Evolutionary conservation across 2,113 vertebrate species (phyloP).

Genomic region (Phylloscopus trochiloides): DNA sequence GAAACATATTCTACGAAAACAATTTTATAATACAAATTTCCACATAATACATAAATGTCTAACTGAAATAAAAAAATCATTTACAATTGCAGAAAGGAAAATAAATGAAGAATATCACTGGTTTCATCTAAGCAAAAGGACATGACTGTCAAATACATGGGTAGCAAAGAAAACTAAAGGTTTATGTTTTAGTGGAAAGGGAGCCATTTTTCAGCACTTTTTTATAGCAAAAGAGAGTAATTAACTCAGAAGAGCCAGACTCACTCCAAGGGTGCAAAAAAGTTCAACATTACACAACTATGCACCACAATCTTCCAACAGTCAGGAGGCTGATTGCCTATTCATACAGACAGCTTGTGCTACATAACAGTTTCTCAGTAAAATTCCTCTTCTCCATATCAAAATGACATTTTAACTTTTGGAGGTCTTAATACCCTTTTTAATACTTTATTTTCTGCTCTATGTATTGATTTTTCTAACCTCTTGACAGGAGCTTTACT

Average conservation of each 20-base stretch:
- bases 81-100: background rate
- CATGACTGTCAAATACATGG: background rate
- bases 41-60: background rate
- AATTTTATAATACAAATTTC: background rate
- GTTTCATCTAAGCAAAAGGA: background rate
- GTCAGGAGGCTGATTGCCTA: background rate
- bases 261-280: background rate
- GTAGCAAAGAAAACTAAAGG: background rate
- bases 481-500: background rate
- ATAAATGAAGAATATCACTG: background rate
- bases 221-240: background rate
- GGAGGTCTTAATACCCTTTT: background rate
- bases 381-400: background rate
- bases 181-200: background rate
- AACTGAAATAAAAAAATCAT: background rate
- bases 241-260: background rate
- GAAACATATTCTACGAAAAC: background rate
- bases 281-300: background rate
- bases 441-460: background rate
- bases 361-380: background rate
- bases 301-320: background rate
- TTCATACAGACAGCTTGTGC: background rate
- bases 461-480: constrained; percentile 10
- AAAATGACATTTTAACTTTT: background rate
- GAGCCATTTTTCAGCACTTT: background rate